phyloP scores from a whole-genome alignment of 2,888 invertebrate genomes.

The Phortica okadai region DNA sequence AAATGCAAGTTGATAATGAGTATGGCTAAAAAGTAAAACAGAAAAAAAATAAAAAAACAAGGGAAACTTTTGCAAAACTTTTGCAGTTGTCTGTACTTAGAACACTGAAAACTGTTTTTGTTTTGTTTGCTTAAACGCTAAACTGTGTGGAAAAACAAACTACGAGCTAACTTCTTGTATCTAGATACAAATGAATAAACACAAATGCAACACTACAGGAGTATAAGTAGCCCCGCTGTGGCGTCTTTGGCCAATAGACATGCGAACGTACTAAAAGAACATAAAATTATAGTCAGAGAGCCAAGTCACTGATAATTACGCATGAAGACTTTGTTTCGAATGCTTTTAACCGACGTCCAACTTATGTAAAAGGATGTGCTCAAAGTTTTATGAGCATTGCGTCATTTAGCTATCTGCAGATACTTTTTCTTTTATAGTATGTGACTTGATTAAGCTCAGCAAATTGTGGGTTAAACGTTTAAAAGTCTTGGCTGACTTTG shows the following conservation, averaged over 20 bases:
- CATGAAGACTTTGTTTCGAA: not conserved
- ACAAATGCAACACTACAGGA: constrained; percentile 44
- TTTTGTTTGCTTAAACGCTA: not conserved
- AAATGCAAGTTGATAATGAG: not conserved
- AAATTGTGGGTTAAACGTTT: constrained; percentile 7
- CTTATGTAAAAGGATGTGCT: not conserved
- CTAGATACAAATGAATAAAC: not conserved
- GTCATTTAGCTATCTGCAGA: not conserved
- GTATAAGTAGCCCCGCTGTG: not conserved
- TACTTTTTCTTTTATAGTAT: not conserved
- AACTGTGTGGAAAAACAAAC: not conserved
- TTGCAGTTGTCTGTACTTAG: not conserved
- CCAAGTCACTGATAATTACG: not conserved
- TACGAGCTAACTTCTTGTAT: not conserved
- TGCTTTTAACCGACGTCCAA: not conserved
- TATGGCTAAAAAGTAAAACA: too few species aligned
- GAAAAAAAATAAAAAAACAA: not conserved
- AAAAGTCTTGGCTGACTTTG: not conserved
- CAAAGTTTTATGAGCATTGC: not conserved
- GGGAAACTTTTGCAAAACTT: not conserved
- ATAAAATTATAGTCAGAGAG: not conserved
- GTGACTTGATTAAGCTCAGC: not conserved
- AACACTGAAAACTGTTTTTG: not conserved
- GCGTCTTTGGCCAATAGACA: too few species aligned
- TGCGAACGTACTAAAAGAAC: too few species aligned